phyloP scores from a whole-genome alignment of 2,113 vertebrate genomes.

The Tonatia bakeri region DNA sequence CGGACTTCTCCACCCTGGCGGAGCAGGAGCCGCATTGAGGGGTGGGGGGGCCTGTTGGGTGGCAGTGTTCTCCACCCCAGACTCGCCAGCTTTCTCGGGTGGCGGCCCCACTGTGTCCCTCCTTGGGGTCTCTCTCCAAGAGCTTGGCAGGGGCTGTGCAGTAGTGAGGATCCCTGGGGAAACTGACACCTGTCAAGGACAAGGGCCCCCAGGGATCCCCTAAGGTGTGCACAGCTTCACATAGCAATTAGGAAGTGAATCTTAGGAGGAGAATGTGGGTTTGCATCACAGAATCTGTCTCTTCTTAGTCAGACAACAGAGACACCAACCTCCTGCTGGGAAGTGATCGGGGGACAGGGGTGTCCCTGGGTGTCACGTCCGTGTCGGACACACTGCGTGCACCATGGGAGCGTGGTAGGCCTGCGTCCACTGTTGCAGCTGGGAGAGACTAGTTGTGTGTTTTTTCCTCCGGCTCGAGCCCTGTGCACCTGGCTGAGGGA shows the following conservation, averaged over 20 bases:
- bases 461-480: background rate
- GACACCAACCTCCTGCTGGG: background rate
- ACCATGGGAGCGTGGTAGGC: accelerated
- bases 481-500: background rate
- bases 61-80: background rate
- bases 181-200: background rate
- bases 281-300: background rate
- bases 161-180: background rate
- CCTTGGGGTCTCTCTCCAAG: background rate
- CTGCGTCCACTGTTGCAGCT: background rate
- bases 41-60: accelerated
- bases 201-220: background rate
- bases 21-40: background rate
- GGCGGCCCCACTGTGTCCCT: background rate
- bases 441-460: background rate
- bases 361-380: background rate
- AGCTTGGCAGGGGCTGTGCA: background rate
- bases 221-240: background rate
- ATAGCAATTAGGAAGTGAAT: background rate
- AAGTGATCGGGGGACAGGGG: accelerated
- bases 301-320: background rate
- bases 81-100: background rate
- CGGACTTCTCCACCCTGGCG: background rate
- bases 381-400: accelerated
- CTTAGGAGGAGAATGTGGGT: background rate